Evolutionary conservation across 2,888 invertebrate species (phyloP).

Genomic region (Isotomurus palustris): DNA sequence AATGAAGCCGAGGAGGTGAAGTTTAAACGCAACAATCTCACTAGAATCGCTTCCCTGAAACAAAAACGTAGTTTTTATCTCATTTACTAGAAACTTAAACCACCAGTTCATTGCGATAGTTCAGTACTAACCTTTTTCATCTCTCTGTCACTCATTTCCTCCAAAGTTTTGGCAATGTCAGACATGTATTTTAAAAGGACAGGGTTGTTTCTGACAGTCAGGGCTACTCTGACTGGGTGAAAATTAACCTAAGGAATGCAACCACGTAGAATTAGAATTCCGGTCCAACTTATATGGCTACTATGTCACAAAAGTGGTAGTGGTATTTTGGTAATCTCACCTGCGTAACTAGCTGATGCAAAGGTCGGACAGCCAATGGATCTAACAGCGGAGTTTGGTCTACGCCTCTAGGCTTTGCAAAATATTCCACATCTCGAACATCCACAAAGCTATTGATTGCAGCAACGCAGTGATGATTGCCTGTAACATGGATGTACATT

Average conservation of each 20-base stretch:
- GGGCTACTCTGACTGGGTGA: conserved; percentile 74
- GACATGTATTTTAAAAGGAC: conserved; percentile 68
- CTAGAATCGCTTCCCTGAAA: conserved; percentile 68
- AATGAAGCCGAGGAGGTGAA: conserved; percentile 66
- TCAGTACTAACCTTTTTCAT: conserved; percentile 60
- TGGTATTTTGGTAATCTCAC: too few species aligned
- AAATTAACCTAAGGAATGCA: conserved; percentile 63
- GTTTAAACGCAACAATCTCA: conserved; percentile 85
- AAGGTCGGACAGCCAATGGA: conserved; percentile 64
- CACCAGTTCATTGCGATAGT: too few species aligned
- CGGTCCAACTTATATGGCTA: too few species aligned
- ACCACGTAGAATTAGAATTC: too few species aligned
- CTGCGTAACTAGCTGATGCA: conserved; percentile 78
- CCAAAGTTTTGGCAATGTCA: conserved; percentile 70
- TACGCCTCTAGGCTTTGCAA: conserved; percentile 69
- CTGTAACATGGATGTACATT: conserved; percentile 46
- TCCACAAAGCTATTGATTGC: conserved; percentile 88
- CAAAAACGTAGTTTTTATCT: too few species aligned
- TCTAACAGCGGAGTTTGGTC: conserved; percentile 74
- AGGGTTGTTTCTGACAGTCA: conserved; percentile 70
- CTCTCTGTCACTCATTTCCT: conserved; percentile 77
- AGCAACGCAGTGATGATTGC: conserved; percentile 87
- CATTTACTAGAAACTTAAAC: too few species aligned
- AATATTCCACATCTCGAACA: conserved; percentile 72
- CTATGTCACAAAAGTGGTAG: too few species aligned